Conservation (phyloP, 2,797 vertebrate species). For the Anabas testudineus region DNA sequence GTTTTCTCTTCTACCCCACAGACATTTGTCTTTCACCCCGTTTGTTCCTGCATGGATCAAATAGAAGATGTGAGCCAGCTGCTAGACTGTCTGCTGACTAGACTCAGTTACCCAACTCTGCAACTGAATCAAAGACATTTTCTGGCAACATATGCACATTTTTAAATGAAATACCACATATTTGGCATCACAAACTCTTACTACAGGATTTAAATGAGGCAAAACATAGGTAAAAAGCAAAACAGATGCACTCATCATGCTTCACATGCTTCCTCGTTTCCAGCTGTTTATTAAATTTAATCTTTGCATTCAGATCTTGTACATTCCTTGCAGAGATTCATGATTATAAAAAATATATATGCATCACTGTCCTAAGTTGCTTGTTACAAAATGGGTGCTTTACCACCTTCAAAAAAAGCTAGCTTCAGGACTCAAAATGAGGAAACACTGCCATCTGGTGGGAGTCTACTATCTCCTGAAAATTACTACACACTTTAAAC, state of each 20-base stretch:
- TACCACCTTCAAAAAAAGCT: slow-evolving; percentile 46
- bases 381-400: slow-evolving; percentile 75
- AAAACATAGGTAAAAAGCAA: slow-evolving; percentile 25
- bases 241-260: slow-evolving; percentile 13
- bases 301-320: background rate
- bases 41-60: slow-evolving; percentile 76
- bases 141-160: slow-evolving; percentile 29
- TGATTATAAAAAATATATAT: slow-evolving; percentile 15
- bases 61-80: slow-evolving; percentile 78
- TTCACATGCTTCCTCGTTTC: background rate
- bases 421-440: slow-evolving; percentile 38
- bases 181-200: slow-evolving; percentile 33
- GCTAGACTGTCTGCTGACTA: slow-evolving; percentile 67
- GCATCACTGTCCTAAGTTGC: slow-evolving; percentile 41
- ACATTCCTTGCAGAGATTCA: slow-evolving; percentile 4
- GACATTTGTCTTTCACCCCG: slow-evolving; percentile 72
- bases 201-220: slow-evolving; percentile 18
- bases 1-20: slow-evolving; percentile 60
- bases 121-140: slow-evolving; percentile 38
- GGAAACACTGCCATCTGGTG: slow-evolving; percentile 82
- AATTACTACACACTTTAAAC: slow-evolving; percentile 5
- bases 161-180: slow-evolving; percentile 49
- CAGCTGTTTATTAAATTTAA: background rate
- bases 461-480: background rate
- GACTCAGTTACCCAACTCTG: slow-evolving; percentile 63